Conservation (phyloP, 2,888 invertebrate species). For the Griposia aprilina region DNA sequence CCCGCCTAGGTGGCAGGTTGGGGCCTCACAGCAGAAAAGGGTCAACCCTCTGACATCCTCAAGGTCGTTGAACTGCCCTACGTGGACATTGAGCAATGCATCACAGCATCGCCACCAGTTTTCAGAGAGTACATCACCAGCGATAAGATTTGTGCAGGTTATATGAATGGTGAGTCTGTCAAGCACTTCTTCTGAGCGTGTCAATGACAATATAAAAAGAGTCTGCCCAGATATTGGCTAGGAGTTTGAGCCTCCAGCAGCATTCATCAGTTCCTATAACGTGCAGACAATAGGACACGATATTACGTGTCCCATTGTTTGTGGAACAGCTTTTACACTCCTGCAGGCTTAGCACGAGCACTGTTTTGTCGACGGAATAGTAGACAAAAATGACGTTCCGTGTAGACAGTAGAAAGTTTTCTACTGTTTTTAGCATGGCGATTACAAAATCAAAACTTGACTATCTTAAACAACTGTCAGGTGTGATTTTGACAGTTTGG, state of each 20-base stretch:
- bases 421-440: no score
- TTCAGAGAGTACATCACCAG: constrained; percentile 75
- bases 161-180: constrained; percentile 67
- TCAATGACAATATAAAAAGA: background rate
- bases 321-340: no score
- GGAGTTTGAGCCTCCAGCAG: background rate
- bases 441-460: no score
- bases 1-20: constrained; percentile 77
- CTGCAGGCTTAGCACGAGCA: no score
- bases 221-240: background rate
- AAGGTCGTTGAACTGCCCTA: constrained; percentile 75
- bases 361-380: no score
- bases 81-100: constrained; percentile 70
- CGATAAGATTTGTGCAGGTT: constrained; percentile 80
- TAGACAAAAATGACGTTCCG: no score
- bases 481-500: no score
- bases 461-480: no score
- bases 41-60: constrained; percentile 68
- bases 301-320: no score
- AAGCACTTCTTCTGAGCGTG: background rate
- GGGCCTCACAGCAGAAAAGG: constrained; percentile 72
- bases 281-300: background rate
- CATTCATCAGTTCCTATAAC: background rate
- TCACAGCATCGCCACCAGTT: constrained; percentile 58
- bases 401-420: no score